Percentiles rank a stretch among this genome's conserved stretches.
Evolutionary conservation across 2,797 vertebrate species (phyloP).

Genomic region (Denticeps clupeoides): DNA sequence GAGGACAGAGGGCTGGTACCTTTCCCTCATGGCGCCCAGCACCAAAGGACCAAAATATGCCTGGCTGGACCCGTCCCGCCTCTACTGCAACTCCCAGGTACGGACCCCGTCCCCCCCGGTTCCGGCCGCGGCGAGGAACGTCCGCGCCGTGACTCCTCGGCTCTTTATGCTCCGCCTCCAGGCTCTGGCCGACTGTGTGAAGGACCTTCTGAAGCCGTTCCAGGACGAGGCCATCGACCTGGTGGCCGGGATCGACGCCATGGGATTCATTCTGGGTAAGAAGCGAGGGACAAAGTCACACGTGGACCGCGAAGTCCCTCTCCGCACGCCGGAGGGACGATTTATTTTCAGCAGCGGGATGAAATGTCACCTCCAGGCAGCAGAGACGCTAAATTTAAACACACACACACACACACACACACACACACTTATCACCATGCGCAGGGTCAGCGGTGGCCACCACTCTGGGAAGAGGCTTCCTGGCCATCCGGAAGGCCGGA

Average conservation of each 20-base stretch:
- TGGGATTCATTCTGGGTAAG: constrained; percentile 82
- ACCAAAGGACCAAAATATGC: constrained; percentile 66
- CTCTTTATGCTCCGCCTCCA: constrained; percentile 35
- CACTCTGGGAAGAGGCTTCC: constrained; percentile 64
- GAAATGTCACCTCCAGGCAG: constrained; percentile 35
- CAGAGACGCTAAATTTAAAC: constrained; percentile 44
- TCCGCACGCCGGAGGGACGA: background rate
- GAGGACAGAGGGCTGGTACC: constrained; percentile 65
- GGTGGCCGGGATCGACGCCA: constrained; percentile 77
- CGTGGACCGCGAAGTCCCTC: background rate
- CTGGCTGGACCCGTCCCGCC: constrained; percentile 79
- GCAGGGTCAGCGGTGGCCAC: constrained; percentile 59
- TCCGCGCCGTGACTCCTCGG: constrained; percentile 5
- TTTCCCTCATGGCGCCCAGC: constrained; percentile 76
- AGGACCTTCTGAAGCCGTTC: constrained; percentile 70
- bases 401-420: background rate
- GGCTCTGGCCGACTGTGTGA: constrained; percentile 70
- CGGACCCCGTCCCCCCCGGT: no score
- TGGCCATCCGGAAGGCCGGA: constrained; percentile 73
- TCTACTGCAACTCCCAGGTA: constrained; percentile 78
- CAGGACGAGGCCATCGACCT: constrained; percentile 58
- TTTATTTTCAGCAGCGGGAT: constrained; percentile 30
- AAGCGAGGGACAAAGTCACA: background rate
- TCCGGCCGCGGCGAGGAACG: background rate
- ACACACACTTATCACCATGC: no score